These are phyloP conservation scores for Philaethria dido DNA, from an alignment of 2,888 invertebrate genomes.

Conservation along the genomic window DNA sequence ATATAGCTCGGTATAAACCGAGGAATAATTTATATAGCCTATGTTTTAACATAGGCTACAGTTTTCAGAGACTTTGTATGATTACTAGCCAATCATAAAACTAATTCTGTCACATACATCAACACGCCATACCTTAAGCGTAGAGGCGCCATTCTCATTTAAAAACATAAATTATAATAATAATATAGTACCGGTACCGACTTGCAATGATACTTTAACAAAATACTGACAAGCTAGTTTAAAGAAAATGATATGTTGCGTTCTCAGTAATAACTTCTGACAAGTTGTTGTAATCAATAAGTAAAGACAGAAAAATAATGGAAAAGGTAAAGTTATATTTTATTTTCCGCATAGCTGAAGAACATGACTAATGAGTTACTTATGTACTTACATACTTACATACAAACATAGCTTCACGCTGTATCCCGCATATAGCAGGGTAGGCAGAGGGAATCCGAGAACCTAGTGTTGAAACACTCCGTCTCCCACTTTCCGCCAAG, in stretches of 20 bases:
- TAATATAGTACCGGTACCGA: conserved; percentile 17
- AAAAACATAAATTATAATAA: conserved; percentile 25
- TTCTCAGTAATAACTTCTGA: conserved; percentile 12
- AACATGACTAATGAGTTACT: too few species aligned
- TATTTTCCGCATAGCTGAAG: too few species aligned
- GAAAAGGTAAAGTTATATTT: background rate
- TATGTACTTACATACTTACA: too few species aligned
- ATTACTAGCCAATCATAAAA: conserved; percentile 20
- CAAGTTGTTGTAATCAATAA: background rate
- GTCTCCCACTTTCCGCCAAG: too few species aligned
- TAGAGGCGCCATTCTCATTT: conserved; percentile 25
- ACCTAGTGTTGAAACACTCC: too few species aligned
- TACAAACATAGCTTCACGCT: too few species aligned
- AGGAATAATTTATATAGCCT: too few species aligned
- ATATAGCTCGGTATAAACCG: too few species aligned
- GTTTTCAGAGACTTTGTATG: too few species aligned
- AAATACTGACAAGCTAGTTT: conserved; percentile 9
- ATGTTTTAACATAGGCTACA: too few species aligned
- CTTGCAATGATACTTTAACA: conserved; percentile 1
- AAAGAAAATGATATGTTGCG: conserved; percentile 24
- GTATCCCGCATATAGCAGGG: too few species aligned
- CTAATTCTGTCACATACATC: conserved; percentile 11
- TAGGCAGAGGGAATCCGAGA: too few species aligned
- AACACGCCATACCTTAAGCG: background rate
- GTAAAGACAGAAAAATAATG: background rate